Evolutionary conservation across 2,113 vertebrate genomes (phyloP), one percentile per base, ranked within the genome.

Genomic region (Mola mola): DNA sequence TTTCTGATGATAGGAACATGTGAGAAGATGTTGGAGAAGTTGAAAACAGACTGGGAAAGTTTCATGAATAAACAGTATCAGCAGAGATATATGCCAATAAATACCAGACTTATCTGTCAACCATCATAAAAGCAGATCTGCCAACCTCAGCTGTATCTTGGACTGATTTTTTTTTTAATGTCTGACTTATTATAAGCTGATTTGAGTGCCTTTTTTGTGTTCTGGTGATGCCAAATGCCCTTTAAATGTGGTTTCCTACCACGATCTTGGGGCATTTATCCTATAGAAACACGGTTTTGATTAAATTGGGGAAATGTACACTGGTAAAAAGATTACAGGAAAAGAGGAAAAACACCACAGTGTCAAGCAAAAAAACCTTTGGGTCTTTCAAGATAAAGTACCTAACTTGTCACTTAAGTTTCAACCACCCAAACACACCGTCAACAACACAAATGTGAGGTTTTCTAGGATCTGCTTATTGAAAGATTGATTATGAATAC

Each of bases 391-490:
- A 66, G 19, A 65, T 46, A 69, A 75, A 58, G n/a, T 19, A 34
- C 47, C 47, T 8, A 15, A 34, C 51, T 60, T 63, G 38, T 70
- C 44, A 42, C 20, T 77, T 75, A 2, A 1, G 56, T 58, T 78
- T 67, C 46, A 25, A 41, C 47, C 36, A 62, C 25, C 50, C 58
- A 3, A 59, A 12, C 47, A 66, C 53, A 25, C 63, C 48, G 49
- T 21, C 46, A 43, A 22, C 38, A 33, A 52, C 44, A 16, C 22
- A 11, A 20, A 62, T 48, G 16, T 38, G 44, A 59, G 28, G 29
- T 75, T 72, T 77, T 81, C 78, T 66, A 74, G 66, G 61, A 78
- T 75, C 50, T 52, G 15, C 43, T 73, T 33, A 56, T 50, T 67
- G 46, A 72, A 66, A 65, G 60, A 43, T 2, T 64, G 29, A 63